phyloP scores from a whole-genome alignment of 2,113 vertebrate genomes.

The Etheostoma cragini region DNA sequence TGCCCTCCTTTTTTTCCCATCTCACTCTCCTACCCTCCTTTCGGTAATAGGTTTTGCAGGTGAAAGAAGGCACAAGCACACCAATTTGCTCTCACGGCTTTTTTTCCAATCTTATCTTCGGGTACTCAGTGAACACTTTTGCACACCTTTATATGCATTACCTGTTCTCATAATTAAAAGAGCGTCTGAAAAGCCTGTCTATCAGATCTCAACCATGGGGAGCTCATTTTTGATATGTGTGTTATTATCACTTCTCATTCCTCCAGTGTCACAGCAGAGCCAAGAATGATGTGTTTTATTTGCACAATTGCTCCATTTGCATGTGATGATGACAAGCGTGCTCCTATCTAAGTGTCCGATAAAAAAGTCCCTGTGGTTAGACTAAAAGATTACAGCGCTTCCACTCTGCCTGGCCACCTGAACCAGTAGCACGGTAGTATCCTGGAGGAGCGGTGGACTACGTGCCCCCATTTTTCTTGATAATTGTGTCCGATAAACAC shows the following conservation, averaged over 20 bases:
- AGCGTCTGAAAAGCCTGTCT: constrained; percentile 43
- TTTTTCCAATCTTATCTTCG: constrained; percentile 64
- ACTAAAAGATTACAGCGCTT: not conserved
- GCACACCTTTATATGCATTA: constrained; percentile 50
- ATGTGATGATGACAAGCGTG: constrained; percentile 54
- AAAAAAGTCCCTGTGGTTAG: constrained; percentile 30
- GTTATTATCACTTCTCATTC: constrained; percentile 67
- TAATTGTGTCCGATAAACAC: constrained; percentile 93
- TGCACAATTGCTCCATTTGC: constrained; percentile 72
- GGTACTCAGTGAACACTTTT: constrained; percentile 65
- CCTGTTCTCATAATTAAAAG: constrained; percentile 60
- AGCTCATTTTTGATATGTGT: constrained; percentile 35
- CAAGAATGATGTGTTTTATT: constrained; percentile 62
- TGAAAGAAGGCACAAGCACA: constrained; percentile 36
- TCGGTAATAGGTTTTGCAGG: constrained; percentile 55
- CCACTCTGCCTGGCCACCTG: constrained; percentile 1
- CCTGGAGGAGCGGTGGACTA: constrained; percentile 38
- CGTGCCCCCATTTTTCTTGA: constrained; percentile 74
- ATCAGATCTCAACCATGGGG: constrained; percentile 64
- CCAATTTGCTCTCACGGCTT: constrained; percentile 55
- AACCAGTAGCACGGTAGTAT: constrained; percentile 20
- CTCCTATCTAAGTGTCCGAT: constrained; percentile 45
- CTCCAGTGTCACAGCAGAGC: constrained; percentile 46
- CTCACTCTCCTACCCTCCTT: constrained; percentile 12
- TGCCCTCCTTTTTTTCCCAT: constrained; percentile 4